phyloP scores from a whole-genome alignment of 2,888 invertebrate species.

The Lasioglossum vierecki region DNA sequence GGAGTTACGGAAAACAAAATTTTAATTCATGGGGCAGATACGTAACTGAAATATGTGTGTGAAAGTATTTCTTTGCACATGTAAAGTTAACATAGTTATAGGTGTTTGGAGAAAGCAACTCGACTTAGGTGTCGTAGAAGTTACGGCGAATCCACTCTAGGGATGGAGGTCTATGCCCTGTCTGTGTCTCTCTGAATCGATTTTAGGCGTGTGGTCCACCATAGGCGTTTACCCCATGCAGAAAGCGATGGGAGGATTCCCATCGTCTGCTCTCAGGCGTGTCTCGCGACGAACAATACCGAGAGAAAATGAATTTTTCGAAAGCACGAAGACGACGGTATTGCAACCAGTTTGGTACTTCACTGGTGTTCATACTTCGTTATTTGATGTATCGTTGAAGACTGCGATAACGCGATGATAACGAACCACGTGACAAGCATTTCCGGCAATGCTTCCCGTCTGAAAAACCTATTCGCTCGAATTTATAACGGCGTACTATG shows the following conservation, averaged over 20 bases:
- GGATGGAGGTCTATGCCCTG: constrained; percentile 77
- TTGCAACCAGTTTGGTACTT: neutral
- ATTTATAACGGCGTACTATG: neutral
- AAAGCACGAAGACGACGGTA: neutral
- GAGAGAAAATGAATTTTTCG: constrained; percentile 13
- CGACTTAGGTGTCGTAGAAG: constrained; percentile 40
- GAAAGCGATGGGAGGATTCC: constrained; percentile 34
- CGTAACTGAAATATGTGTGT: no score
- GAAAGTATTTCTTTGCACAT: no score
- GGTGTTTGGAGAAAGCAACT: no score
- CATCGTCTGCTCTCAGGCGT: constrained; percentile 26
- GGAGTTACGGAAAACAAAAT: no score
- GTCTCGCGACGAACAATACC: constrained; percentile 16
- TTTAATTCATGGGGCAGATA: no score
- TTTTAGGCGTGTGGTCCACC: constrained; percentile 79
- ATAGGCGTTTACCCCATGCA: constrained; percentile 68
- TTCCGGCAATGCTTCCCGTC: neutral
- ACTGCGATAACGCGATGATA: constrained; percentile 3
- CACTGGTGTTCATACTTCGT: neutral
- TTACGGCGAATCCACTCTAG: constrained; percentile 73
- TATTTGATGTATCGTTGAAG: neutral
- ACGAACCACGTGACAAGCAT: neutral
- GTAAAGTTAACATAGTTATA: no score
- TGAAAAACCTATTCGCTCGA: neutral
- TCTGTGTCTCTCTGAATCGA: constrained; percentile 80